A percentile compares a stretch with the other conserved stretches of the same genome.
Conservation (phyloP, 2,113 vertebrate species). For the Actinemys pallida region DNA sequence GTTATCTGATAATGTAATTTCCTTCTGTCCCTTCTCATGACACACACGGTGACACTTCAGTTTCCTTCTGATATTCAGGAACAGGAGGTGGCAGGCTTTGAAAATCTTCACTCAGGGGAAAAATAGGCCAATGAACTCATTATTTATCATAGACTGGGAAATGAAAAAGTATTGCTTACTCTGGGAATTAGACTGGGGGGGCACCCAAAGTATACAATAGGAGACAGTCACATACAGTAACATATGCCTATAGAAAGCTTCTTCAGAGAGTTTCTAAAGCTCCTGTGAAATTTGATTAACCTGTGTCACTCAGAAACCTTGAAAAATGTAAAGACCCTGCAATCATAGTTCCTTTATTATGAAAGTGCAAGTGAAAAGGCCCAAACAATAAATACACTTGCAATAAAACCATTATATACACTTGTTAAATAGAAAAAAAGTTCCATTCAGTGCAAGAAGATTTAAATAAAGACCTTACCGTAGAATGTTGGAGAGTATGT, state of each 20-base stretch:
- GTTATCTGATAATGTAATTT: neutral
- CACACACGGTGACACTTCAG: neutral
- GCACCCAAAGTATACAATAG: neutral
- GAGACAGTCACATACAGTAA: constrained; percentile 3
- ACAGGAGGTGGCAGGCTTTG: constrained; percentile 17
- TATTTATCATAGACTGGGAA: constrained; percentile 31
- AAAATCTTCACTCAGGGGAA: constrained; percentile 23
- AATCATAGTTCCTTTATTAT: neutral
- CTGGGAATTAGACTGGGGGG: constrained; percentile 49
- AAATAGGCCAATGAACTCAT: constrained; percentile 22
- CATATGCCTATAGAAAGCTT: constrained; percentile 10
- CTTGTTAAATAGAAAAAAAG: neutral
- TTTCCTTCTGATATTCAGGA: constrained; percentile 4
- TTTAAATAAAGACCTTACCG: neutral
- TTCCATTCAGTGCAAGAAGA: neutral
- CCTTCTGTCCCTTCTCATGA: neutral
- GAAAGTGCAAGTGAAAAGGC: neutral
- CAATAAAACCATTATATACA: neutral
- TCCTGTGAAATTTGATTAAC: constrained; percentile 11
- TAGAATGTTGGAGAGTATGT: neutral
- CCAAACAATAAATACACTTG: neutral
- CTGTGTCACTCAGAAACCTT: neutral
- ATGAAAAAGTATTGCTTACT: constrained; percentile 49
- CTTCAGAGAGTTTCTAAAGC: constrained; percentile 36
- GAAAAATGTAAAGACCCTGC: neutral